phyloP scores from a whole-genome alignment of 2,888 invertebrate species.

The Entomobrya proxima region DNA sequence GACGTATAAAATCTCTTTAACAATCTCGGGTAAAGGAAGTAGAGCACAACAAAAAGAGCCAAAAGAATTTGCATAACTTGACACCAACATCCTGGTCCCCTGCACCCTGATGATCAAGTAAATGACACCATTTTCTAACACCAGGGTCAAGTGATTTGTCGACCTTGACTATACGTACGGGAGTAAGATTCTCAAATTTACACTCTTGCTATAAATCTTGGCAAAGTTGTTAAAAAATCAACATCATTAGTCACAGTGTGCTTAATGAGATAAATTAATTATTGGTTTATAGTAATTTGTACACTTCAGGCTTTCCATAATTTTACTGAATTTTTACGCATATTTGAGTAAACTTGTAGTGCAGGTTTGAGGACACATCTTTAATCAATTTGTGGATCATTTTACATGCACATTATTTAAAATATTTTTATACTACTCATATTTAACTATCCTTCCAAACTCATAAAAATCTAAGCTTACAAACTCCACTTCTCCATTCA shows the following conservation, averaged over 20 bases:
- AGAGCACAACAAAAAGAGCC: constrained; percentile 15
- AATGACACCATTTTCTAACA: no score
- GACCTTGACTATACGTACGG: constrained; percentile 4
- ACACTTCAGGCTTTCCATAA: neutral
- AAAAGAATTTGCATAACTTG: neutral
- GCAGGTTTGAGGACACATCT: no score
- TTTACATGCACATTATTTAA: no score
- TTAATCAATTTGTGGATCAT: no score
- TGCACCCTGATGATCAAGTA: no score
- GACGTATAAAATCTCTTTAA: neutral
- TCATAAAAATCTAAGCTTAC: no score
- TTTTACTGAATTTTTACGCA: neutral
- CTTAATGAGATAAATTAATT: constrained; percentile 36
- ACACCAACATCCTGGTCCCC: neutral
- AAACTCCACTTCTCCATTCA: no score
- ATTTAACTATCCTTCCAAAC: no score
- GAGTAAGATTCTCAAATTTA: neutral
- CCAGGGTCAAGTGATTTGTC: neutral
- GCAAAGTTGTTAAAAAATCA: constrained; percentile 38
- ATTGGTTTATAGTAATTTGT: neutral
- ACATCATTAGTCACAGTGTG: constrained; percentile 22
- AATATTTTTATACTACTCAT: no score
- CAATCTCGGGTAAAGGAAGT: constrained; percentile 11
- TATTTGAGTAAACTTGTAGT: no score
- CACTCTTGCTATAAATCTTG: constrained; percentile 18